These are phyloP conservation scores for Calcarius lapponicus DNA, from an alignment of 2,797 vertebrate species.

Conservation along the genomic window DNA sequence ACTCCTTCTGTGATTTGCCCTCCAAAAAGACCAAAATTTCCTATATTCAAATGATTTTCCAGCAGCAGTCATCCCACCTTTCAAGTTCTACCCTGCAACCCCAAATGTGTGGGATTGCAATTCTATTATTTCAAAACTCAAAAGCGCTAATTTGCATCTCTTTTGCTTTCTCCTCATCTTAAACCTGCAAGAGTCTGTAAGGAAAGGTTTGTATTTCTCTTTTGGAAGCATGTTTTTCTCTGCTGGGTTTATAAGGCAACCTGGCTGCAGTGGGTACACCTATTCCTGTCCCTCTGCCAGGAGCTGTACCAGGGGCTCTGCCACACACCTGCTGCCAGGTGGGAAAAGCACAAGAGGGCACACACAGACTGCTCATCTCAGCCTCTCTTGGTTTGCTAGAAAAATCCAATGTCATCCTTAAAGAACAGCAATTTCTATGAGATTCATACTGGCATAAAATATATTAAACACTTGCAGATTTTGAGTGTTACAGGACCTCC, in stretches of 20 bases:
- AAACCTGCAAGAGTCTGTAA: not conserved
- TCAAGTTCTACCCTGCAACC: not conserved
- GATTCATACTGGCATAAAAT: not conserved
- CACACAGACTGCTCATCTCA: not conserved
- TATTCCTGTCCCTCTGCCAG: not conserved
- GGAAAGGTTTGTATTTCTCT: not conserved
- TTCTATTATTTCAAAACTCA: not conserved
- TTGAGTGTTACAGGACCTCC: not conserved
- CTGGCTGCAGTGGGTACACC: not conserved
- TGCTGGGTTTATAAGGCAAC: rapidly evolving
- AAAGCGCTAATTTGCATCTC: not conserved
- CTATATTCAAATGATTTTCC: not conserved
- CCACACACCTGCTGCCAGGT: rapidly evolving
- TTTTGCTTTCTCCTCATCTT: not conserved
- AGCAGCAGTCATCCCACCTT: not conserved
- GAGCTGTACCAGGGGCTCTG: not conserved
- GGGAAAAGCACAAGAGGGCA: not conserved
- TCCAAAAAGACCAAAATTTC: not conserved
- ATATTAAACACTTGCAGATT: not conserved
- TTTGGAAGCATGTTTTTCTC: rapidly evolving
- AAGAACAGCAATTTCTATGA: not conserved
- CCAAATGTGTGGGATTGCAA: rapidly evolving
- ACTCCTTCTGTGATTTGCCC: not conserved
- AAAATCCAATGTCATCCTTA: not conserved
- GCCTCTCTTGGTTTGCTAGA: not conserved